A percentile compares a stretch with the other conserved stretches of the same genome.
phyloP scores from a whole-genome alignment of 2,113 vertebrate species.

The Scopus umbretta region DNA sequence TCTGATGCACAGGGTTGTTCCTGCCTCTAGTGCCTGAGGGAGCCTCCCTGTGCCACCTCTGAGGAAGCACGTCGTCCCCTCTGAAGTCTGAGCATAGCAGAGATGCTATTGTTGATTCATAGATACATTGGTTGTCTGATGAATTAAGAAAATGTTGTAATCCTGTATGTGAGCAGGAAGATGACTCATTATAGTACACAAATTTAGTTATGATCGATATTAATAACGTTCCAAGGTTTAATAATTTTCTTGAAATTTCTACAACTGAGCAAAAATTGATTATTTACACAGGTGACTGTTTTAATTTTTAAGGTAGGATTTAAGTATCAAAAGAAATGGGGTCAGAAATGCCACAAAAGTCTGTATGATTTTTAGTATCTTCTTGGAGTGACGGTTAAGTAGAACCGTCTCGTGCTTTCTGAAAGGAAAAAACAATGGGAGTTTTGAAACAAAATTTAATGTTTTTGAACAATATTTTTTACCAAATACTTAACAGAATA shows the following conservation, averaged over 20 bases:
- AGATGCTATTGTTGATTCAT: background rate
- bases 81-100: background rate
- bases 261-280: background rate
- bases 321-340: background rate
- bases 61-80: background rate
- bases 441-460: background rate
- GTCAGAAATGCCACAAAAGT: background rate
- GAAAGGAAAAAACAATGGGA: background rate
- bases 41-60: background rate
- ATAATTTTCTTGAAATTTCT: background rate
- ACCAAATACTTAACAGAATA: background rate
- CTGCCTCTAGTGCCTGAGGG: background rate
- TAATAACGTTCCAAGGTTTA: background rate
- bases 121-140: accelerated
- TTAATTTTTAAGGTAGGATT: background rate
- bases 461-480: background rate
- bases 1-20: background rate
- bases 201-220: background rate
- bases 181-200: background rate
- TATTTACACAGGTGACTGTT: background rate
- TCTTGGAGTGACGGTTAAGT: background rate
- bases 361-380: background rate
- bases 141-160: background rate
- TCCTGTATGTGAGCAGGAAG: background rate
- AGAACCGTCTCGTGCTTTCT: background rate